Base-by-base conservation (phyloP, 2,113 vertebrate genomes). In the Podiceps cristatus region DNA sequence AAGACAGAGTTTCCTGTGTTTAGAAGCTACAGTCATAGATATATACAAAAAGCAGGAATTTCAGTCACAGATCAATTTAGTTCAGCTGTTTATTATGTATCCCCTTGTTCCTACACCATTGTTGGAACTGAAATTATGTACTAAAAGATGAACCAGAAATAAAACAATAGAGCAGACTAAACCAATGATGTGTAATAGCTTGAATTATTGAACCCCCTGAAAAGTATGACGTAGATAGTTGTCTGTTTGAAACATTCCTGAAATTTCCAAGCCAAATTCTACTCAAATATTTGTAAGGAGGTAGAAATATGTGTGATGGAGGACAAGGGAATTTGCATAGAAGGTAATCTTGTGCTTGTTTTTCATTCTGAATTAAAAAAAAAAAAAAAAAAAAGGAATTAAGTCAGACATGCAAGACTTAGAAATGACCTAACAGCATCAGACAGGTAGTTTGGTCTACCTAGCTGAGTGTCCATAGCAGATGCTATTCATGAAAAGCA, bases 1-100 rank as follows among this genome's bases (percentile, higher is more conserved):
- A 95, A 80, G 68, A 78, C 58, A 91, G 74, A 91, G 74, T 83
- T 95, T 96, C 79, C 80, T 80, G 60, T 59, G 33, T 93, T 90
- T 79, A 91, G 83, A 88, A 97, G 71, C 55, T 63, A 66, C 31
- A 23, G 60, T 91, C 74, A 76, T 10, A 85, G 47, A 86, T 80
- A 68, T 5, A 69, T 9, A 86, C 20, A 96, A 92, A 92, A 72
- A 9, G 11, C 24, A 90, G 53, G 42, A 93, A 88, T 96, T 94
- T 85, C 71, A 88, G 72, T 59, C 81, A 80, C 47, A 47, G 49
- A 87, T 85, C 59, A 90, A 1, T 83, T 79, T 49, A 69, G 15
- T 89, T 96, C 90, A 83, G 63, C 72, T 69, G 49, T 73, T 89
- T 94, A 68, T 59, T 69, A 22, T 59, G 17, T 56, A 91, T 18